Conservation (phyloP, 1,140 invertebrate genomes). For the Anastrepha ludens region DNA sequence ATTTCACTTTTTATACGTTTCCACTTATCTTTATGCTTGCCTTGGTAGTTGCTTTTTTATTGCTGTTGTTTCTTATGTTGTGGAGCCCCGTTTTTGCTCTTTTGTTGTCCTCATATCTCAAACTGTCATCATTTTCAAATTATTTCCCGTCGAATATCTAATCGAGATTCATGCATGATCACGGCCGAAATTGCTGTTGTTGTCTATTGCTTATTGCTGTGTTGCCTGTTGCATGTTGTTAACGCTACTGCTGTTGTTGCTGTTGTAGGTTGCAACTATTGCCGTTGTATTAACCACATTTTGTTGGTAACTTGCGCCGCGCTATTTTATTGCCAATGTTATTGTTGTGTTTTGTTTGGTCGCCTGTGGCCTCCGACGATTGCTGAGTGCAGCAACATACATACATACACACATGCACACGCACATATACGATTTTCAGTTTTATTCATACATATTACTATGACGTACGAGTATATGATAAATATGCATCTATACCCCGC, state of each 20-base stretch:
- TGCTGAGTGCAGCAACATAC: not conserved
- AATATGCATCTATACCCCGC: too few species aligned
- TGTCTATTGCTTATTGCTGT: slow-evolving; percentile 23
- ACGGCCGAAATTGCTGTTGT: slow-evolving; percentile 72
- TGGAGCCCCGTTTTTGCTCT: not conserved
- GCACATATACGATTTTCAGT: not conserved
- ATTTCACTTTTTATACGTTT: slow-evolving; percentile 42
- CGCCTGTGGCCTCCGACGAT: not conserved
- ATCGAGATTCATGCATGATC: slow-evolving; percentile 75
- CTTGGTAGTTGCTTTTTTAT: slow-evolving; percentile 34
- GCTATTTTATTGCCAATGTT: slow-evolving; percentile 50
- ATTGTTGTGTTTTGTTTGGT: slow-evolving; percentile 11
- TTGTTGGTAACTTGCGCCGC: slow-evolving; percentile 48
- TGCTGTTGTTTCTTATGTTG: not conserved
- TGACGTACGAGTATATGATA: too few species aligned
- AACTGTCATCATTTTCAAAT: slow-evolving; percentile 75
- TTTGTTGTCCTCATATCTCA: slow-evolving; percentile 63
- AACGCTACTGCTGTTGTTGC: not conserved
- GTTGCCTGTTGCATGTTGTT: slow-evolving; percentile 21
- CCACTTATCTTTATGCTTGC: not conserved
- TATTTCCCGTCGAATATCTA: slow-evolving; percentile 75
- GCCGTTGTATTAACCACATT: slow-evolving; percentile 41
- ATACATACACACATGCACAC: not conserved
- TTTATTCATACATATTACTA: too few species aligned
- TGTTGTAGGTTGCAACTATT: slow-evolving; percentile 47